Percentiles rank a stretch among this genome's conserved stretches.
These are phyloP conservation scores for Noctua janthina DNA, from an alignment of 2,888 invertebrate species.

Conservation along the genomic window DNA sequence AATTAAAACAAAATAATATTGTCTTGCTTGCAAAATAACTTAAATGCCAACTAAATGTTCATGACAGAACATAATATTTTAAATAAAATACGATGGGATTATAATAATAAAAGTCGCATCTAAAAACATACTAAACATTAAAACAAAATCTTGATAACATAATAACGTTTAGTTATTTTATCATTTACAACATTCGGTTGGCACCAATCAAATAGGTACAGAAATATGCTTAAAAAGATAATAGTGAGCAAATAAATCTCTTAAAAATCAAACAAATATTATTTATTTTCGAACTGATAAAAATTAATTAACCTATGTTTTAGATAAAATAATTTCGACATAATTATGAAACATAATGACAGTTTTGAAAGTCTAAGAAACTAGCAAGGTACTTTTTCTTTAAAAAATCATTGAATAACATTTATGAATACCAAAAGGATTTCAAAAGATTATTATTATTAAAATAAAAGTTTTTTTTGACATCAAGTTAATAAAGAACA, in stretches of 20 bases:
- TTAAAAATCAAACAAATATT: constrained; percentile 10
- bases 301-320: background rate
- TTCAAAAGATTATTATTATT: constrained; percentile 38
- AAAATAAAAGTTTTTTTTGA: constrained; percentile 59
- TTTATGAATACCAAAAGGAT: constrained; percentile 37
- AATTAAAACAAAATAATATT: background rate
- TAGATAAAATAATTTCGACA: constrained; percentile 8
- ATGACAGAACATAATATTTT: background rate
- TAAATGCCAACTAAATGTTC: background rate
- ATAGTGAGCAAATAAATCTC: constrained; percentile 40
- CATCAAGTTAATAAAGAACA: constrained; percentile 65
- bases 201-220: background rate
- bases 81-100: background rate
- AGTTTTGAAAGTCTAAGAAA: background rate
- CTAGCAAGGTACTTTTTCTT: background rate
- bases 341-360: background rate
- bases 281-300: background rate
- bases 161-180: too few species aligned
- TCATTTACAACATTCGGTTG: background rate
- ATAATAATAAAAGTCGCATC: too few species aligned
- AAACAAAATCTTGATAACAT: background rate
- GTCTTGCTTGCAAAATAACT: background rate
- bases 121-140: background rate
- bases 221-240: background rate
- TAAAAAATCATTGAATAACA: background rate